Base-by-base conservation (phyloP, 2,113 vertebrate species). In the Pseudonaja textilis region DNA sequence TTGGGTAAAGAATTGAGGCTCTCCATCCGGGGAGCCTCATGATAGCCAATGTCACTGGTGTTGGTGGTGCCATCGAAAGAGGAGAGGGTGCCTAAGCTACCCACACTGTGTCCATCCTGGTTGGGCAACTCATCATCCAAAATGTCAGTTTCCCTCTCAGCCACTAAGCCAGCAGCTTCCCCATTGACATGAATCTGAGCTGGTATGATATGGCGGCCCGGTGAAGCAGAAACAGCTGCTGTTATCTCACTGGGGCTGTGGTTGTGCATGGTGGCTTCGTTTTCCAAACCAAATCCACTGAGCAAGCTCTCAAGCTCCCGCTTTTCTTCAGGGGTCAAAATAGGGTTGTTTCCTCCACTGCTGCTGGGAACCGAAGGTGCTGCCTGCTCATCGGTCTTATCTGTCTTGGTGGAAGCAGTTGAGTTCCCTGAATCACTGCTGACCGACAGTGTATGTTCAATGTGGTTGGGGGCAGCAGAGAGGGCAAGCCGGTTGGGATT, bases 391-490 rank as follows among this genome's bases (percentile, higher is more conserved):
- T 99, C 99, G 0, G 99, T 99, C 95, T 98, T 98, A 97, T 99
- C 99, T 0, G 99, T 99, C 97, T 99, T 99, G 94, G 99, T 99
- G 89, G 99, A 99, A 52, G 99, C 99, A 0, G 99, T 99, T 61
- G 99, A 99, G 97, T 99, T 99, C 93, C 99, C 99, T 0, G 99
- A 99, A 96, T 99, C 99, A 0, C 99, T 99, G 98, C 99, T 99
- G 95, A 99, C 98, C 0, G 99, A 99, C 8, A 99, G 96, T 0
- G 99, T 99, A 94, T 99, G 99, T 96, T 99, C 99, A 0, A 99
- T 98, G 88, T 98, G 98, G 95, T 98, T 98, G 88, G 98, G 97
- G 0, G 98, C 90, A 45, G 98, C 97, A 0, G 97, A 97, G 0
- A 98, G 97, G 0, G 97, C 97, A 85, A 99, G 98, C 23, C 98